Percentiles rank a stretch among this genome's conserved stretches.
These are phyloP conservation scores for human (Homo sapiens) DNA, from an alignment of 2,113 vertebrate genomes.

Conservation along the genomic window DNA sequence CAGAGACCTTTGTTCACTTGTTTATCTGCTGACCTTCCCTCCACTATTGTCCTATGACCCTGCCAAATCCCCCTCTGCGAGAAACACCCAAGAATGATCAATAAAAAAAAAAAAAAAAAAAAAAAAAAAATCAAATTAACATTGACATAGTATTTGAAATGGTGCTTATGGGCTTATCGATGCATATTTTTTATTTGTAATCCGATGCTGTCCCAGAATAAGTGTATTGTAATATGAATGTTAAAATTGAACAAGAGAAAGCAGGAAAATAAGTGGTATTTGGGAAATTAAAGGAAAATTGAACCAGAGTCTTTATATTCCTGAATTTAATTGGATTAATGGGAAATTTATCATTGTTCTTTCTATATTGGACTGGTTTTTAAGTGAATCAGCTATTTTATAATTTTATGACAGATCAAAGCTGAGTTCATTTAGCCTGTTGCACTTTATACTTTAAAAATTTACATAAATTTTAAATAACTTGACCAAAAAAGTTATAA, in stretches of 20 bases:
- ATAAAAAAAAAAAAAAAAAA: too few relatives aligned
- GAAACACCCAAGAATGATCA: too few relatives aligned
- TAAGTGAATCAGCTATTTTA: constrained; percentile 12
- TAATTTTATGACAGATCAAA: constrained; percentile 16
- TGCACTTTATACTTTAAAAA: constrained; percentile 3
- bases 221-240: background rate
- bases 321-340: constrained; percentile 54
- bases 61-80: too few relatives aligned
- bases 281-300: constrained; percentile 46
- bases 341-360: constrained; percentile 39
- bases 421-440: background rate
- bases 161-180: background rate
- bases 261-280: background rate
- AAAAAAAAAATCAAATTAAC: constrained; percentile 53
- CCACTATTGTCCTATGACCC: too few relatives aligned
- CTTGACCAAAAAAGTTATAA: background rate
- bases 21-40: too few relatives aligned
- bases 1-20: too few relatives aligned
- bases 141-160: background rate
- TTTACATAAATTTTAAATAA: background rate
- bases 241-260: constrained; percentile 2
- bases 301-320: constrained; percentile 33
- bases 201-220: background rate
- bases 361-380: constrained; percentile 32
- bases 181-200: constrained; percentile 27